Evolutionary conservation across 2,113 vertebrate species (phyloP).

Genomic region (Aramus guarauna): DNA sequence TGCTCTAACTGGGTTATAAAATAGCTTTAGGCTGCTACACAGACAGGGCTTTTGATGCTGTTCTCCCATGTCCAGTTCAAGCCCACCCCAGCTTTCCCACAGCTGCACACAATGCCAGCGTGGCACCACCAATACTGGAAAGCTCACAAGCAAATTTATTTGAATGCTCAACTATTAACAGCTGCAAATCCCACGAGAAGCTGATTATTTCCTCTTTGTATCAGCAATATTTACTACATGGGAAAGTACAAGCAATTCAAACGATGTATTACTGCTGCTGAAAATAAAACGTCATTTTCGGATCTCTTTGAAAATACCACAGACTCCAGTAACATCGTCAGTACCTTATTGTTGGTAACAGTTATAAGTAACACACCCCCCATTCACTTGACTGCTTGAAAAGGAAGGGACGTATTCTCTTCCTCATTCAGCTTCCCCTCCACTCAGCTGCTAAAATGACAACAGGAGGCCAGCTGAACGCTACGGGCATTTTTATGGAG

Average conservation of each 20-base stretch:
- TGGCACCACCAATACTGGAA: neutral
- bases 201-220: neutral
- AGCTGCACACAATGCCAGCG: neutral
- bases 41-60: neutral
- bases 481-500: neutral
- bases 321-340: neutral
- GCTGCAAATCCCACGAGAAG: neutral
- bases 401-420: neutral
- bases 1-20: neutral
- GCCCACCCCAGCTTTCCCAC: neutral
- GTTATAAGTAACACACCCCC: neutral
- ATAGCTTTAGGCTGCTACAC: neutral
- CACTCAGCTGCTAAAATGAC: slow-evolving; percentile 14
- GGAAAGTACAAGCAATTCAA: slow-evolving; percentile 4
- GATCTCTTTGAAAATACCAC: neutral
- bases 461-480: slow-evolving; percentile 6
- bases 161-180: neutral
- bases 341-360: neutral
- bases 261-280: neutral
- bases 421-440: neutral
- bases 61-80: neutral
- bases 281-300: slow-evolving; percentile 12
- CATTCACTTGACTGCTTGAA: neutral
- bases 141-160: neutral
- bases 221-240: neutral